Base-by-base conservation (phyloP, 2,797 vertebrate species). In the Sternarchorhynchus goeldii region DNA sequence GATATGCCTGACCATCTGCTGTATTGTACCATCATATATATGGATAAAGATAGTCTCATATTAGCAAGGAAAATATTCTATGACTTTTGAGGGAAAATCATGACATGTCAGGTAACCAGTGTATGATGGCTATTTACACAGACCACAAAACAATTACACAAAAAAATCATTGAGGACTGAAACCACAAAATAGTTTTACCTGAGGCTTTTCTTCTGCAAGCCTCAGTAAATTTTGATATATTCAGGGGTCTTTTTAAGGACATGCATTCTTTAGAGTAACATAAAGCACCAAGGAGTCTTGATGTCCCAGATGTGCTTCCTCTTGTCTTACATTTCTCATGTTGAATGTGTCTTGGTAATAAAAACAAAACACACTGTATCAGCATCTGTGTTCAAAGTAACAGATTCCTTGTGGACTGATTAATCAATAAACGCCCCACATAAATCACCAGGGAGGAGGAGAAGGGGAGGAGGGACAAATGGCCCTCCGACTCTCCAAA, bases 401-500 rank as follows among this genome's bases (percentile, higher is more conserved):
- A 72, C 73, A 64, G 69, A 59, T 70, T 67, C 75, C 29, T 36
- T 50, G 69, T 67, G 75, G 70, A 25, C 72, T 50, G 75, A 83
- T 72, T 80, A 75, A 83, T 81, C 82, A 80, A 81, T 83, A 78
- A 78, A 8, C 41, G 29, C 59, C 45, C 70, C 62, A 41, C 39
- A 75, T 77, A 81, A 75, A 76, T 83, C 78, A 81, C 69, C 57
- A 7, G 65, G 17, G n/a, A 21, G 57, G 41, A 63, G 29, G 53
- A 31, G 8, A 55, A 55, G 60, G 68, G 41, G 32, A 39, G 41
- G 55, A 57, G 80, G 45, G 67, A 76, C 62, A 81, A 71, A 70
- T 78, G 67, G 55, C 81, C 10, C 77, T 83, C 86, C 82, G 67
- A 82, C 74, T 87, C 81, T 80, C 75, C 59, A 80, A 77, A 77